Percentiles rank a stretch among this genome's conserved stretches.
Conservation (phyloP, 2,797 vertebrate species). For the Thunnus albacares region DNA sequence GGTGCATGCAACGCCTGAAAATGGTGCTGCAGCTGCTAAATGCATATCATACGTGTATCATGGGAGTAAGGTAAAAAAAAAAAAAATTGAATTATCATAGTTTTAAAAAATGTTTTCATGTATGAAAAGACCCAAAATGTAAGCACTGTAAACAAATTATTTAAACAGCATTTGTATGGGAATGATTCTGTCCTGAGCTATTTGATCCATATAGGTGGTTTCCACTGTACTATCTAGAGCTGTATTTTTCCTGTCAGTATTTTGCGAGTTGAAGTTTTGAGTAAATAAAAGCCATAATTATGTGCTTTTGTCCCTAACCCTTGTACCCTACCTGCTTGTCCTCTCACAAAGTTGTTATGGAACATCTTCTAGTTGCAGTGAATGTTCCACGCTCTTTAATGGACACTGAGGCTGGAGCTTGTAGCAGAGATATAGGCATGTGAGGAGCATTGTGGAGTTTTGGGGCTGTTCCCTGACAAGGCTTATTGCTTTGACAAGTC, state of each 20-base stretch:
- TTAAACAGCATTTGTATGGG: too few relatives aligned
- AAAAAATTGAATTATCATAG: too few relatives aligned
- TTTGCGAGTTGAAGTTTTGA: background rate
- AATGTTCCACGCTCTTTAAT: conserved; percentile 30
- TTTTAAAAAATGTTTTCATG: too few relatives aligned
- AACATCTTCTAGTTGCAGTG: background rate
- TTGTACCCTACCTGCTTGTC: background rate
- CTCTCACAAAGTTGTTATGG: background rate
- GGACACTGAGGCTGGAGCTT: conserved; percentile 41
- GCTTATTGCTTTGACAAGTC: conserved; percentile 74
- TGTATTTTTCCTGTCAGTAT: background rate
- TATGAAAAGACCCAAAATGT: too few relatives aligned
- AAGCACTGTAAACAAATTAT: too few relatives aligned
- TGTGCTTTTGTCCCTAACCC: background rate
- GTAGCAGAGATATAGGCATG: conserved; percentile 24
- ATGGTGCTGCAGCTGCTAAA: too few relatives aligned
- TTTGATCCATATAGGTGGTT: too few relatives aligned
- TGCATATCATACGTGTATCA: too few relatives aligned
- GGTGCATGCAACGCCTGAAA: too few relatives aligned
- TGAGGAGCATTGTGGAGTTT: conserved; percentile 44
- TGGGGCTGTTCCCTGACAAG: conserved; percentile 61
- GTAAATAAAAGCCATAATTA: background rate
- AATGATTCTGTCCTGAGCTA: too few relatives aligned
- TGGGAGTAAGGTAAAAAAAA: too few relatives aligned
- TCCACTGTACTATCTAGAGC: background rate